Evolutionary conservation across 2,888 invertebrate genomes (phyloP).

Genomic region (Thymelicus acteon): DNA sequence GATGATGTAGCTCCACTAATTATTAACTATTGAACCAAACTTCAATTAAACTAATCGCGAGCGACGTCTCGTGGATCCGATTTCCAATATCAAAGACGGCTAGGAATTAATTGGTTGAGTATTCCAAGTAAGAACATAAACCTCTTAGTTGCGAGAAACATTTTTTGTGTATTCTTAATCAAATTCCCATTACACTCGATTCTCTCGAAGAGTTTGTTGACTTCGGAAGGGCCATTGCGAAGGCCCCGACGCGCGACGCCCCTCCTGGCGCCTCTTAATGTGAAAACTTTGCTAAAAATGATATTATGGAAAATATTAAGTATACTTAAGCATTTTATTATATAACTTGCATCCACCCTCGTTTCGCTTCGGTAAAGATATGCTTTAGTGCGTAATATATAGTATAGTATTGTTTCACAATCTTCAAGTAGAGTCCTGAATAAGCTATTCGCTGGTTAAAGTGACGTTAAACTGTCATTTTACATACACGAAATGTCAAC

Average conservation of each 20-base stretch:
- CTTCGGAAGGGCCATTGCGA: background rate
- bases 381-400: too few relatives aligned
- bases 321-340: background rate
- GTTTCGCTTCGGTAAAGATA: too few relatives aligned
- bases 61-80: background rate
- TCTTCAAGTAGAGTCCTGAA: too few relatives aligned
- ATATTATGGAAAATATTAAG: background rate
- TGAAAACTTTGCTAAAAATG: slow-evolving; percentile 1
- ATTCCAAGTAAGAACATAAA: background rate
- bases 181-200: background rate
- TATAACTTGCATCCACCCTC: background rate
- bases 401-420: too few relatives aligned
- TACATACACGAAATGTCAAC: too few relatives aligned
- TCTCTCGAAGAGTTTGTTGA: background rate
- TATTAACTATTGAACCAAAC: background rate
- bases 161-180: background rate
- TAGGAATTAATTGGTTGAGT: background rate
- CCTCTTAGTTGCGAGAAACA: background rate
- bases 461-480: too few relatives aligned
- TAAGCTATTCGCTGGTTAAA: too few relatives aligned
- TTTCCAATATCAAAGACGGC: background rate
- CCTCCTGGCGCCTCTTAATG: background rate
- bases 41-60: slow-evolving; percentile 1
- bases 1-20: too few relatives aligned
- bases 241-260: background rate